A percentile compares a stretch with the other conserved stretches of the same genome.
Evolutionary conservation across 2,888 invertebrate species (phyloP).

Genomic region (Calameuta pallipes): DNA sequence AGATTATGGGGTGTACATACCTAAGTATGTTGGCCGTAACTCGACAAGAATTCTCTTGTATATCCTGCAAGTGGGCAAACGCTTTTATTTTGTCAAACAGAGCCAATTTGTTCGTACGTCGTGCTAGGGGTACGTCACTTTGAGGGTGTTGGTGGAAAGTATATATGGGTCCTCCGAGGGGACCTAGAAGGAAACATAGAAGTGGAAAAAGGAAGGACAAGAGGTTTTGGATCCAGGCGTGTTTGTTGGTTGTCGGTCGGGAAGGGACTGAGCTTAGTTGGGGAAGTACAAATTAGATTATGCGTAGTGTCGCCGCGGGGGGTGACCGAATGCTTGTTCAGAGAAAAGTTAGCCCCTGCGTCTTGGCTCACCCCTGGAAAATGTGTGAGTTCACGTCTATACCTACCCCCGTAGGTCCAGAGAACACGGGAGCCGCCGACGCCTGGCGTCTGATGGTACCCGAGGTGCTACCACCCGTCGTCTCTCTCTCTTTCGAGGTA

Average conservation of each 20-base stretch:
- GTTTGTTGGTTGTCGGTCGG: constrained; percentile 3
- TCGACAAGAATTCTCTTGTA: constrained; percentile 2
- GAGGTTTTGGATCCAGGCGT: constrained; percentile 10
- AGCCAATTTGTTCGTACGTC: constrained; percentile 50
- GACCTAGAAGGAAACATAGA: not conserved
- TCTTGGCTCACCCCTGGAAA: constrained; percentile 24
- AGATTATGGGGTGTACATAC: not conserved
- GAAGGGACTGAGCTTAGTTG: constrained; percentile 38
- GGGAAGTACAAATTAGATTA: constrained; percentile 61
- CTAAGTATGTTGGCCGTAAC: not conserved
- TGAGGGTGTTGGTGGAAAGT: not conserved
- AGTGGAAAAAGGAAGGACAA: constrained; percentile 13
- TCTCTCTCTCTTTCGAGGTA: constrained; percentile 37
- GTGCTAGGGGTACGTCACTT: not conserved
- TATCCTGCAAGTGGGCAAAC: constrained; percentile 11
- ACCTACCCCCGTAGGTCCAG: constrained; percentile 21
- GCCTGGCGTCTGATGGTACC: constrained; percentile 30
- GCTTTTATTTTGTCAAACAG: constrained; percentile 54
- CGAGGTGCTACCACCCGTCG: constrained; percentile 30
- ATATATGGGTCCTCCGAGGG: not conserved
- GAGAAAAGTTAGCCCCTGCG: constrained; percentile 57
- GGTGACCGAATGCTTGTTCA: constrained; percentile 33
- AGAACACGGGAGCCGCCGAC: constrained; percentile 15
- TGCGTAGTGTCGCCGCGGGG: constrained; percentile 30
- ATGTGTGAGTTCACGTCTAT: not conserved